Conservation (phyloP, 2,797 vertebrate species). For the Psittacula echo region DNA sequence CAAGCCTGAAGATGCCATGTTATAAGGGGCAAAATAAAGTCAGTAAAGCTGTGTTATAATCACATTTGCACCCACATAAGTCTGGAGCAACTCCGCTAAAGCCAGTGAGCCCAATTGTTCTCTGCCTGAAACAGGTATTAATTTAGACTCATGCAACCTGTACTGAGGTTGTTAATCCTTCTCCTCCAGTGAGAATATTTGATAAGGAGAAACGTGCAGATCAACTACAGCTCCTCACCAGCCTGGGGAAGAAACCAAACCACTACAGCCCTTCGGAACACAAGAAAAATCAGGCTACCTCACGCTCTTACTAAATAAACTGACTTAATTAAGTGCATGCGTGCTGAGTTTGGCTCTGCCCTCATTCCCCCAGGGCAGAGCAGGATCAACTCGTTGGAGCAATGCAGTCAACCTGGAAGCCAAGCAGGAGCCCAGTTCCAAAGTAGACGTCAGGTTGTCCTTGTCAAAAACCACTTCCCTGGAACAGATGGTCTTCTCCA, state of each 20-base stretch:
- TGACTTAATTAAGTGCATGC: not conserved
- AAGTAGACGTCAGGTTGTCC: not conserved
- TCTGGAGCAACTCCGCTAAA: not conserved
- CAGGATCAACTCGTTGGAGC: not conserved
- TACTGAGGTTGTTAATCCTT: not conserved
- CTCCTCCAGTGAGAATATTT: accelerated
- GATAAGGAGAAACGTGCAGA: not conserved
- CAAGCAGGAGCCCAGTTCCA: not conserved
- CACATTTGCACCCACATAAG: not conserved
- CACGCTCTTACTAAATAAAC: not conserved
- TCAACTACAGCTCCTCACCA: not conserved
- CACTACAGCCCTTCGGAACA: not conserved
- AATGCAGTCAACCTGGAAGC: not conserved
- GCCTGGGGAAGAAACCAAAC: not conserved
- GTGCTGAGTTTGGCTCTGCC: not conserved
- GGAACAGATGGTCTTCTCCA: not conserved
- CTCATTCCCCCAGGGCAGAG: not conserved
- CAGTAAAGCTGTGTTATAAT: not conserved
- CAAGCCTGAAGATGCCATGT: not conserved
- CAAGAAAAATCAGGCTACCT: accelerated
- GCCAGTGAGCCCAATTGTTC: accelerated
- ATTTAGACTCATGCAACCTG: not conserved
- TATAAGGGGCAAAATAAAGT: too few species aligned
- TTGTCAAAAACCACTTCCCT: not conserved
- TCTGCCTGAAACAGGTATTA: too few species aligned